These are phyloP conservation scores for Characodon lateralis DNA, from an alignment of 2,797 vertebrate genomes.

Conservation along the genomic window DNA sequence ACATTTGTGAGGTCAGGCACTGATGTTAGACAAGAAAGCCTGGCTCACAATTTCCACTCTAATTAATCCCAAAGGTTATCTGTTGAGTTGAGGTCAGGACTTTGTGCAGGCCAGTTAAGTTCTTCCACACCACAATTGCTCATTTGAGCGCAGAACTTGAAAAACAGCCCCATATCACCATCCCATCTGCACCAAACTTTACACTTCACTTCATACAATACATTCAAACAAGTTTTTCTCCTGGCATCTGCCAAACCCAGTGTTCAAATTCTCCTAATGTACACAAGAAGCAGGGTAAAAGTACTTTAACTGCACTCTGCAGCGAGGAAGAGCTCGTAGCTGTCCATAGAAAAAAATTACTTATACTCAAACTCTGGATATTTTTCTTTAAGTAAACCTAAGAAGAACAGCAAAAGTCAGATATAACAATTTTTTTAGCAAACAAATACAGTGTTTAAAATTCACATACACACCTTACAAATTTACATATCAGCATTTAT, in stretches of 20 bases:
- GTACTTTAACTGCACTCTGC: conserved; percentile 24
- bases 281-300: conserved; percentile 51
- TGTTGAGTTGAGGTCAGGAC: background rate
- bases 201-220: background rate
- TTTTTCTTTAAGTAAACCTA: background rate
- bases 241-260: background rate
- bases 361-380: background rate
- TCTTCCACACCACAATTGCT: background rate
- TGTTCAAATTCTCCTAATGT: conserved; percentile 58
- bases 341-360: conserved; percentile 5
- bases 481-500: background rate
- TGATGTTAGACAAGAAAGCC: too few relatives aligned
- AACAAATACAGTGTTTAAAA: background rate
- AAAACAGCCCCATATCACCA: too few relatives aligned
- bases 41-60: too few relatives aligned
- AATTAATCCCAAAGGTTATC: too few relatives aligned
- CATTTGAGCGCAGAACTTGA: background rate
- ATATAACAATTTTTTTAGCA: background rate
- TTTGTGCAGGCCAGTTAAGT: background rate
- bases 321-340: conserved; percentile 9
- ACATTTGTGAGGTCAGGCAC: too few relatives aligned
- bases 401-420: background rate
- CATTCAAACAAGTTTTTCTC: background rate
- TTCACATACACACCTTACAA: background rate
- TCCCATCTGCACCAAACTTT: background rate